phyloP scores from a whole-genome alignment of 2,888 invertebrate species.

The Drosophila maculinotata region DNA sequence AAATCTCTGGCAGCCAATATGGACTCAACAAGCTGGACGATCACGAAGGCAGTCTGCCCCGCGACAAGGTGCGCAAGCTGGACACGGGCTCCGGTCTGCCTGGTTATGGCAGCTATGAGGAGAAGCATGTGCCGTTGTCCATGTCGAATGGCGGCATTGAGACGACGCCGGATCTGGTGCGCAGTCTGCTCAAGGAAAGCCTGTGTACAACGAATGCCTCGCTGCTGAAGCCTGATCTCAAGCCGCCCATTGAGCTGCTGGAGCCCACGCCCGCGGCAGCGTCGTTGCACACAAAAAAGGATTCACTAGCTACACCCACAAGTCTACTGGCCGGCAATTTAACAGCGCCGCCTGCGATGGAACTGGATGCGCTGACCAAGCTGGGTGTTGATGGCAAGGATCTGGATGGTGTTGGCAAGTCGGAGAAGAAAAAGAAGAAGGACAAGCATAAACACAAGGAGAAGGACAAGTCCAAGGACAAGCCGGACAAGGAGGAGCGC shows the following conservation, averaged over 20 bases:
- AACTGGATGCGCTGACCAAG: slow-evolving; percentile 60
- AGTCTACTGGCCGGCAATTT: slow-evolving; percentile 13
- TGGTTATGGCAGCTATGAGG: slow-evolving; percentile 50
- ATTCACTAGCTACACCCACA: slow-evolving; percentile 32
- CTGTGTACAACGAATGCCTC: slow-evolving; percentile 84
- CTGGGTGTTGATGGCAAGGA: slow-evolving; percentile 43
- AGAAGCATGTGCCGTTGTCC: slow-evolving; percentile 74
- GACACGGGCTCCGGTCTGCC: slow-evolving; percentile 59
- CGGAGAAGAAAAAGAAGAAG: slow-evolving; percentile 89
- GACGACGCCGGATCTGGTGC: slow-evolving; percentile 90
- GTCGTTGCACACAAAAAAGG: slow-evolving; percentile 53
- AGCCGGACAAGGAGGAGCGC: slow-evolving; percentile 88
- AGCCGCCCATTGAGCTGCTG: slow-evolving; percentile 82
- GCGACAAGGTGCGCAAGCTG: slow-evolving; percentile 83
- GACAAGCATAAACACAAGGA: slow-evolving; percentile 93
- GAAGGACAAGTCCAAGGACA: slow-evolving; percentile 89
- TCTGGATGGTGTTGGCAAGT: slow-evolving; percentile 64
- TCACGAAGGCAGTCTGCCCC: slow-evolving; percentile 65
- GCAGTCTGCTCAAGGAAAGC: slow-evolving; percentile 89
- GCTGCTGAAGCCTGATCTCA: slow-evolving; percentile 79
- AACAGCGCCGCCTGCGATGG: slow-evolving; percentile 31
- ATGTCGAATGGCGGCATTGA: slow-evolving; percentile 89
- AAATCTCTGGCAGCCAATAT: slow-evolving; percentile 64
- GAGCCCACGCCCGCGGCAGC: slow-evolving; percentile 71
- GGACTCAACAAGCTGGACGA: slow-evolving; percentile 70